Evolutionary conservation across 2,113 vertebrate species (phyloP), one percentile per base, ranked within the genome.

Genomic region (Cyphomyrus plagiostoma): DNA sequence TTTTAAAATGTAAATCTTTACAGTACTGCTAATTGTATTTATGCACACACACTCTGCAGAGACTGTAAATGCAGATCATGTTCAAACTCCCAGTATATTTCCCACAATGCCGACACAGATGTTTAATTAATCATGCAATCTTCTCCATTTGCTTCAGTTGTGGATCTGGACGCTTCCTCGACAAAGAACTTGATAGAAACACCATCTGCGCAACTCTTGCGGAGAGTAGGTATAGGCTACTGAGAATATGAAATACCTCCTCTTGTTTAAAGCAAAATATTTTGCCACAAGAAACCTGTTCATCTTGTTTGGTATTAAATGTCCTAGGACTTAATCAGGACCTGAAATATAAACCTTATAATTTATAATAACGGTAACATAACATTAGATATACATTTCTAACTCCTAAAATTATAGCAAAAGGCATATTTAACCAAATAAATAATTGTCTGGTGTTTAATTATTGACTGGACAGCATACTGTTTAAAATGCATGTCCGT

Each of bases 171-270:
- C 88, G 52, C 26, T 92, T 90, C 23, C 80, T 89, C 74, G 45
- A 46, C 89, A 74, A 35, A 49, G 90, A 87, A 56, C 83, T 48
- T 52, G 39, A 52, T 74, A 89, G 88, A 91, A 86, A 77, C 90
- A 86, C 90, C 90, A 92, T 91, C 91, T 91, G 91, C 88, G 82
- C 86, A 42, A 88, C 39, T 58, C 30, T 35, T 26, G 21, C 15
- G 87, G 49, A 82, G 26, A 62, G 66, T 23, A 52, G 13, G 13
- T 17, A 17, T 17, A 50, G 11, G 3, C 3, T 50, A 77, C 42
- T n/a, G 42, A 15, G 62, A 30, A 88, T 45, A 19, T 39, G 8
- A 46, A 88, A 42, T 46, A 23, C 62, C 23, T 48, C 45, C 23
- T 45, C 21, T 10, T 84, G 82, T 23, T 46, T 84, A 45, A 45